These are phyloP conservation scores for Drosophila pseudoananassae DNA, from an alignment of 1,140 invertebrate species.

Conservation along the genomic window DNA sequence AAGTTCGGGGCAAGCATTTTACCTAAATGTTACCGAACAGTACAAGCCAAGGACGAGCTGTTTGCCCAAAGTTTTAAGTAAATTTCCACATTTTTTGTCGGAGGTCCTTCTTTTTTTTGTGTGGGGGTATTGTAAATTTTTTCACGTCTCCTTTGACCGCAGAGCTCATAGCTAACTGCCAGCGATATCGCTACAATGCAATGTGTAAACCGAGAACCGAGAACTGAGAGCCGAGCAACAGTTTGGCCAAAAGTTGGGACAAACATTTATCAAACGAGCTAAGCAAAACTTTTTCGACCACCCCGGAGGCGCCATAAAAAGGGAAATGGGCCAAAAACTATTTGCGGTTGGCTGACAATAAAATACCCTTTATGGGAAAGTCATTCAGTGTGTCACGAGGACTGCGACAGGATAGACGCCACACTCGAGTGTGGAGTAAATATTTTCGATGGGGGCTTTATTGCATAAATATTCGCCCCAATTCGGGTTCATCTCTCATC, in stretches of 20 bases:
- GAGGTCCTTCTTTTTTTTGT: constrained; percentile 13
- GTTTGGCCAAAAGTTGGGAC: constrained; percentile 71
- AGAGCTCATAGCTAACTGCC: constrained; percentile 22
- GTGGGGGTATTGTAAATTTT: constrained; percentile 4
- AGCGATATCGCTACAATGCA: constrained; percentile 56
- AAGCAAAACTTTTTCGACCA: constrained; percentile 39
- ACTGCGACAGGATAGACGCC: background rate
- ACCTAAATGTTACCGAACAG: constrained; percentile 17
- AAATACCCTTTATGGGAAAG: constrained; percentile 44
- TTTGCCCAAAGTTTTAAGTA: constrained; percentile 75
- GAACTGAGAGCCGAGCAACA: constrained; percentile 48
- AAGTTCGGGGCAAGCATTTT: constrained; percentile 14
- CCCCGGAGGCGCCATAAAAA: constrained; percentile 32
- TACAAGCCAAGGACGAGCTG: constrained; percentile 35
- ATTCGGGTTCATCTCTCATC: constrained; percentile 12
- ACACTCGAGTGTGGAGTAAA: constrained; percentile 4
- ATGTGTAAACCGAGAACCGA: constrained; percentile 35
- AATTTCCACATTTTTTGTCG: constrained; percentile 50
- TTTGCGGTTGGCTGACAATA: constrained; percentile 55
- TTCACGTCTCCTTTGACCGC: constrained; percentile 23
- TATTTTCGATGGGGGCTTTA: constrained; percentile 1
- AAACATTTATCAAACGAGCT: constrained; percentile 76
- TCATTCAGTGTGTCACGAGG: background rate
- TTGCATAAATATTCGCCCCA: constrained; percentile 21
- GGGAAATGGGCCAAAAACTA: constrained; percentile 47